phyloP scores from a whole-genome alignment of 2,113 vertebrate genomes.

The Fukomys damarensis region DNA sequence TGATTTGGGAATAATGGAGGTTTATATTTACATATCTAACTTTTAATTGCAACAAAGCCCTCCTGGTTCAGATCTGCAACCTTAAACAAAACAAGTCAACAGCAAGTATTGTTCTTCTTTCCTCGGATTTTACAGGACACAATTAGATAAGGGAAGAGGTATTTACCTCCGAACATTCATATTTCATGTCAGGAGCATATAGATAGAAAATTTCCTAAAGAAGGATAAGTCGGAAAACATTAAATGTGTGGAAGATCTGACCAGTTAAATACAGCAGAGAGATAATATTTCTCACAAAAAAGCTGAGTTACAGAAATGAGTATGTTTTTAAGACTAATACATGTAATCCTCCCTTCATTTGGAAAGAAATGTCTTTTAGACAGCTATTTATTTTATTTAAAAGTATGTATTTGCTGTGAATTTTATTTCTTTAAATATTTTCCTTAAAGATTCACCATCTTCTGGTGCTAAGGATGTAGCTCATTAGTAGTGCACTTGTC shows the following conservation, averaged over 20 bases:
- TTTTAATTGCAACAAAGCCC: slow-evolving; percentile 19
- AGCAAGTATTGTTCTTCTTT: neutral
- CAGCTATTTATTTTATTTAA: neutral
- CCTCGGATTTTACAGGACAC: neutral
- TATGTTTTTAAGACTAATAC: neutral
- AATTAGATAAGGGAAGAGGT: neutral
- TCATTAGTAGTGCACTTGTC: neutral
- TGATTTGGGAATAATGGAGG: slow-evolving; percentile 14
- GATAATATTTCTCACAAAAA: neutral
- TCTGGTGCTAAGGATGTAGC: neutral
- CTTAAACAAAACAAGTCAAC: neutral
- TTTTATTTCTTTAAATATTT: neutral
- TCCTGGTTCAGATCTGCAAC: neutral
- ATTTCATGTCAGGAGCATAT: neutral
- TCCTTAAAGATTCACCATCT: neutral
- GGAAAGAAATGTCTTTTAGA: neutral
- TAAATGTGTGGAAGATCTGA: neutral
- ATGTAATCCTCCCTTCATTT: neutral
- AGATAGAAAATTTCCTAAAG: neutral
- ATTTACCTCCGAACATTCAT: neutral
- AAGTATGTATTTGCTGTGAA: neutral
- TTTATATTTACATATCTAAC: neutral
- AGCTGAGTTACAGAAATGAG: neutral
- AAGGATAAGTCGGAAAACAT: neutral
- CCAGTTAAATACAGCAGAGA: neutral